Base-by-base conservation (phyloP, 2,113 vertebrate genomes). In the Halcyon senegalensis region DNA sequence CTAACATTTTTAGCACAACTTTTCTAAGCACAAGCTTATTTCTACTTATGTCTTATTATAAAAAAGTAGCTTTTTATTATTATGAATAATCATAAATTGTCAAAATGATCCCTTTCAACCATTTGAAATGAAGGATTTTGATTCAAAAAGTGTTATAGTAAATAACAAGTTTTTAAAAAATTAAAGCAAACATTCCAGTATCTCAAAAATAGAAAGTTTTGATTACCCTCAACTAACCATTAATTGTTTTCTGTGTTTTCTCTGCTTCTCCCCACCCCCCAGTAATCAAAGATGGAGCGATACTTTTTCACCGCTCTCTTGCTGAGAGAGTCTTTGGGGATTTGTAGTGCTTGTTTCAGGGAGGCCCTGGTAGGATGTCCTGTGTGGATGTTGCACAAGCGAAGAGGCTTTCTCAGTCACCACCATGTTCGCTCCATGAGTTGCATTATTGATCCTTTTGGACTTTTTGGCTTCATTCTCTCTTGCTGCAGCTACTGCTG, bases 361-460 rank as follows among this genome's bases (percentile, higher is more conserved):
- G 43, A 84, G 59, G 63, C 16, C 10, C 18, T 79, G 70, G 27
- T 35, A 35, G 48, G 60, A 2, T n/a, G 28, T 23, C 21, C 28
- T 19, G 23, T 14, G 44, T 4, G 4, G 78, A 31, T 37, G 69
- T n/a, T 82, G 74, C 41, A 37, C 27, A 37, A 30, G 39, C 58
- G 31, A 55, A 69, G 64, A 59, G 35, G 56, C 17, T 76, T 5
- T 69, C 59, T 20, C 5, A 1, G 18, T 58, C 9, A 33, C 16
- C 37, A 35, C 31, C 14, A 18, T 0, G 0, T 28, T 89, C 31
- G 1, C 24, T 50, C 44, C 24, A 4, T 11, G n/a, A 2, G 1
- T 25, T 39, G 30, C 28, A 5, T 51, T 67, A 28, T 2, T 33
- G 64, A 48, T 30, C 13, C 30, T 14, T n/a, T 44, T n/a, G n/a